Evolutionary conservation across 2,888 invertebrate genomes (phyloP), one percentile per base, ranked within the genome.

Genomic region (Habrosyne pyritoides): DNA sequence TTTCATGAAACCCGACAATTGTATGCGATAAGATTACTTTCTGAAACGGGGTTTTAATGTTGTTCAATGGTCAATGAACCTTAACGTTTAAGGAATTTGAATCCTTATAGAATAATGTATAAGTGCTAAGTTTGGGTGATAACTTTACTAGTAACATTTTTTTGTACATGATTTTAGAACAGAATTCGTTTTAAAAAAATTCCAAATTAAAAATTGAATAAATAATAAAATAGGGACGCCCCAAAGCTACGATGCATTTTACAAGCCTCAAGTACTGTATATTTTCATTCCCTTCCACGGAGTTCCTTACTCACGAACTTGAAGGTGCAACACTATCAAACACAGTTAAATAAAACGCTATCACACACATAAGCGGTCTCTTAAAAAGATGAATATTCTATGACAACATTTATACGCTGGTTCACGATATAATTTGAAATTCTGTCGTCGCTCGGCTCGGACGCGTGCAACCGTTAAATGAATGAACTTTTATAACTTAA

Each of bases 401-500:
- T 22, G 46, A 52, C 49, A 52, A 61, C 57, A 57, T 71, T 66
- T 68, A 69, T 67, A 66, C 64, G 75, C 8, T 8, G 18, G 42
- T 42, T 42, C 42, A 18, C 42, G 42, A 67, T 73, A 71, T 83
- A 86, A 86, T 87, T 89, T 87, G 77, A 84, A 84, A 87, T 88
- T 87, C 84, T 75, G 77, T 77, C 77, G 73, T 75, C 73, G 72
- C 69, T 69, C 60, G 55, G 59, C 65, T 59, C 77, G 79, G 70
- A 84, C 78, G 84, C 91, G 87, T 75, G 85, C 83, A 81, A 88
- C 78, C 91, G 91, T 91, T 90, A 91, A 92, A 92, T 92, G 91
- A 91, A 91, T 90, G 87, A 91, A 92, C 90, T 92, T 91, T 92
- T 90, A 83, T 88, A 89, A 91, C 77, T 90, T 87, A 87, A 79